These are phyloP conservation scores for Paradisaea rubra DNA, from an alignment of 2,113 vertebrate species.

Conservation along the genomic window DNA sequence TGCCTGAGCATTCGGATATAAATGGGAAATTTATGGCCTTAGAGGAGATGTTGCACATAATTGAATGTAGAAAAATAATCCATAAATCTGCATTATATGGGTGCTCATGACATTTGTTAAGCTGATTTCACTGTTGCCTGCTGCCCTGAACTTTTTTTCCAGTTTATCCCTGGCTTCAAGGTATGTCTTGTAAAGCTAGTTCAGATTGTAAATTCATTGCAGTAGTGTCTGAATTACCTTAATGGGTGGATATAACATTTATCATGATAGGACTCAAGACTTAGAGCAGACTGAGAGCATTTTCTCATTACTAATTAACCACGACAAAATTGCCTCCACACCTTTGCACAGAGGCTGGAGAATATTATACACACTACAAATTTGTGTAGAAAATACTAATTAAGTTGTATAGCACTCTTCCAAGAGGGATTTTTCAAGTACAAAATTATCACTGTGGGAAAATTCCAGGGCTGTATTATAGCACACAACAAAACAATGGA, in stretches of 20 bases:
- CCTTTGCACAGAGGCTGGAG: neutral
- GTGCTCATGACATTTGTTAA: neutral
- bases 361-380: neutral
- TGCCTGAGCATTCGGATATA: neutral
- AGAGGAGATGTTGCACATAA: neutral
- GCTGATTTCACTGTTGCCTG: neutral
- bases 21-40: neutral
- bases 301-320: conserved; percentile 1
- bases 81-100: neutral
- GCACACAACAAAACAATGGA: neutral
- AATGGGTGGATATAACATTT: neutral
- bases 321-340: neutral
- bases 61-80: neutral
- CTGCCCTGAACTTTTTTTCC: neutral
- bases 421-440: neutral
- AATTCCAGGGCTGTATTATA: neutral
- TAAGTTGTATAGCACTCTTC: neutral
- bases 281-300: neutral
- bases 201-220: neutral
- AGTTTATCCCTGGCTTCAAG: neutral
- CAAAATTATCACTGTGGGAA: neutral
- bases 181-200: neutral
- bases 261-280: neutral
- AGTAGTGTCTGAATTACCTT: neutral
- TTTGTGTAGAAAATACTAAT: neutral